Evolutionary conservation across 2,888 invertebrate genomes (phyloP), one percentile per base, ranked within the genome.

Genomic region (Eristalis pertinax): DNA sequence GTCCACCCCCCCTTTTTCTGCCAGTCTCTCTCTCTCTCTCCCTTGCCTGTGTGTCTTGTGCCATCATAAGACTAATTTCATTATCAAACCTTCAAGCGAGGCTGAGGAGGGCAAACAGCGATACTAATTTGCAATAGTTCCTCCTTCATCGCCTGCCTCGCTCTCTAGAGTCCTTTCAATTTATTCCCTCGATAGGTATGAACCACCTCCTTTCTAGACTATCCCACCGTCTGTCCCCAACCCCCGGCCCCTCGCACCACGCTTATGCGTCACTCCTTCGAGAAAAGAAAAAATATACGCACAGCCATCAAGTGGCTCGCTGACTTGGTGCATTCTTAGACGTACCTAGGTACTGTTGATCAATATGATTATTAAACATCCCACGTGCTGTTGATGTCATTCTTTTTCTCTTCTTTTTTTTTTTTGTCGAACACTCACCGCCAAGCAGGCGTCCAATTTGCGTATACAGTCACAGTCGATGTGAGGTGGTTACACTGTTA

Each of bases 311-410:
- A 19, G 58, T 58, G n/a, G 58, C 24, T 24, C 5, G 38, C 1
- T 56, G 68, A 58, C 22, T 22, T 24, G 58, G 4, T 58, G 58
- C 68, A 75, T 75, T 41, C 38, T 22, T 43, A 11, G 11, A 8
- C 50, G 69, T 63, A 50, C 26, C 29, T 29, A 13, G 24, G 32
- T 63, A 69, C 63, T 63, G 69, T 60, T 79, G 29, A 58, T 65
- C 35, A 65, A 72, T 64, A 22, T 58, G n/a, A 73, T 67, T 79
- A 67, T 22, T 50, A 79, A 72, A 60, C 41, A 79, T 24, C 41
- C 60, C 76, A 82, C 82, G 76, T 76, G 82, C 43, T 32, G 76
- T 83, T 76, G 60, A 67, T 77, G 67, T 70, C 76, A 81, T 74
- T 65, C 24, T 11, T 24, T 24, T 56, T 60, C 26, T 67, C n/a